phyloP scores from a whole-genome alignment of 2,113 vertebrate genomes.

The Fregata magnificens region DNA sequence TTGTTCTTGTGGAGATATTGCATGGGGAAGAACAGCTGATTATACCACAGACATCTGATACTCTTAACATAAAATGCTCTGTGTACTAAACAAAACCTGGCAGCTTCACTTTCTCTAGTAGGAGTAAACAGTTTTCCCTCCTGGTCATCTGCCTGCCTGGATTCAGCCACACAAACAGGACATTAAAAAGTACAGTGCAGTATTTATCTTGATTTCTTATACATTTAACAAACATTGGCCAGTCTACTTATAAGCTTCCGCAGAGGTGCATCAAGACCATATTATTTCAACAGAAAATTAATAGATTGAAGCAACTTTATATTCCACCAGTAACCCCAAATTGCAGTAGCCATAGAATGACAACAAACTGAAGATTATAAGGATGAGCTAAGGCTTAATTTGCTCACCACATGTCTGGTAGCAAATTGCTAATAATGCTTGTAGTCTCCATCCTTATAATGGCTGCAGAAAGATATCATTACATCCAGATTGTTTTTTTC shows the following conservation, averaged over 20 bases:
- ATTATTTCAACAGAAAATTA: conserved; percentile 24
- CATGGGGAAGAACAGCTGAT: neutral
- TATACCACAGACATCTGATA: neutral
- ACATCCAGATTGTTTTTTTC: neutral
- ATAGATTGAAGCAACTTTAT: conserved; percentile 16
- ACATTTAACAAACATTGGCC: conserved; percentile 22
- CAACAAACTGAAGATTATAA: conserved; percentile 7
- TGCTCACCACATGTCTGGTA: neutral
- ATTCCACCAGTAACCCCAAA: conserved; percentile 1
- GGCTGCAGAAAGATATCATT: neutral
- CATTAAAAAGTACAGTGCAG: neutral
- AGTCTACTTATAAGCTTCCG: neutral
- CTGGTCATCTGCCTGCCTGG: neutral
- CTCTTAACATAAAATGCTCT: neutral
- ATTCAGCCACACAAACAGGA: neutral
- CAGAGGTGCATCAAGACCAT: neutral
- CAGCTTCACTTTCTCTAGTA: neutral
- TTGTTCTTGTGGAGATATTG: neutral
- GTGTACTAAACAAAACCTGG: neutral
- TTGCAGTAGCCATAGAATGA: neutral
- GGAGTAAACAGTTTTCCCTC: neutral
- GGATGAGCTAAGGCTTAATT: neutral
- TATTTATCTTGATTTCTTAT: conserved; percentile 10
- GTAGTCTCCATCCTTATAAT: neutral
- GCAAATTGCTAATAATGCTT: conserved; percentile 25